A percentile compares a stretch with the other conserved stretches of the same genome.
Conservation (phyloP, 2,888 invertebrate genomes). For the Cryptocheilus praepositus region DNA sequence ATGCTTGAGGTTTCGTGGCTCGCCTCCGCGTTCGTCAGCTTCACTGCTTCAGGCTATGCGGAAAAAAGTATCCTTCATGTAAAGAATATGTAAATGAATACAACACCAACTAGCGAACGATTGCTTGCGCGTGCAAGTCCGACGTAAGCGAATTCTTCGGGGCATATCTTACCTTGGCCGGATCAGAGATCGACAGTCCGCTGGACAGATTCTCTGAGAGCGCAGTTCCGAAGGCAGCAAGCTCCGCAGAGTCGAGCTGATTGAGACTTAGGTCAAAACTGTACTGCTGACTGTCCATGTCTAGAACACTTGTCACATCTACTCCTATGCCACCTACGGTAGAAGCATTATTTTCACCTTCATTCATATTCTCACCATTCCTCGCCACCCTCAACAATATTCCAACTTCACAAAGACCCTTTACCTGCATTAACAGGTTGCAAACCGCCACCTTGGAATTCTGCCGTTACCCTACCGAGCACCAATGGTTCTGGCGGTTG, state of each 20-base stretch:
- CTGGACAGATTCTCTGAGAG: conserved; percentile 75
- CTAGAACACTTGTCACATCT: conserved; percentile 64
- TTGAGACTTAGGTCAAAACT: conserved; percentile 68
- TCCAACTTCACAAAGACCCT: neutral
- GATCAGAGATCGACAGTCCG: conserved; percentile 75
- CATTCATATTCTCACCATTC: neutral
- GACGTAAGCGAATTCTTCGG: conserved; percentile 1
- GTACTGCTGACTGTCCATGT: conserved; percentile 67
- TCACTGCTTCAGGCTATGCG: conserved; percentile 41
- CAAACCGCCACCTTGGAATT: conserved; percentile 44
- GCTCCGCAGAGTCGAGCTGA: conserved; percentile 73
- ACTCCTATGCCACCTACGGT: conserved; percentile 34
- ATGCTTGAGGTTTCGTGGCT: conserved; percentile 69
- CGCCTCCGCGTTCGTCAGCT: conserved; percentile 35
- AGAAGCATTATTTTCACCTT: neutral
- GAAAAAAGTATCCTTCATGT: conserved; percentile 11
- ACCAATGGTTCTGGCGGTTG: conserved; percentile 41
- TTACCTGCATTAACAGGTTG: conserved; percentile 51
- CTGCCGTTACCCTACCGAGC: conserved; percentile 45
- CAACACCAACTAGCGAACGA: neutral
- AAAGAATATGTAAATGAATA: neutral
- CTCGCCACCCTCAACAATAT: neutral
- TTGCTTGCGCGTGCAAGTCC: neutral
- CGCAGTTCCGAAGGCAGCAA: conserved; percentile 71
- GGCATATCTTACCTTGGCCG: conserved; percentile 54